Evolutionary conservation across 2,797 vertebrate species (phyloP), one percentile per base, ranked within the genome.

Genomic region (Anas bahamensis): DNA sequence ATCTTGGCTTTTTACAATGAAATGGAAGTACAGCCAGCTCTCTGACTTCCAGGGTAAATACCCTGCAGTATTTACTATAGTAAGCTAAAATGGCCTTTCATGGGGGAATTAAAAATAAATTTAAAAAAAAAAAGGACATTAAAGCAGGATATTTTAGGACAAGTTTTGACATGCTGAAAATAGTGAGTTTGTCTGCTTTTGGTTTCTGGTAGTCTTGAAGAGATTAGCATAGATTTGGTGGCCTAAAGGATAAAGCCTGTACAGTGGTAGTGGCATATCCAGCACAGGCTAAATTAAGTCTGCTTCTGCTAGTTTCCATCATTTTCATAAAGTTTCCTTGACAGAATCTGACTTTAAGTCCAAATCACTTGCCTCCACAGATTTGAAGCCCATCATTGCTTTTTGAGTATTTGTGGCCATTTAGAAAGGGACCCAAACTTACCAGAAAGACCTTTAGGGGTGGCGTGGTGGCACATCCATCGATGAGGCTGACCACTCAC

Each of bases 221-320:
- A 78, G 61, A 81, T 88, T 87, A 91, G 66, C 93, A 88, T 93
- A 81, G 75, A 91, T 92, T 92, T 89, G 74, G 69, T 71, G 83
- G 52, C 13, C 8, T 66, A 86, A 70, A 81, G 59, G 52, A 75
- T 83, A 81, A 89, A 89, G 60, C 63, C 37, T n/a, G 19, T 73
- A 37, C 84, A 93, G 52, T n/a, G n/a, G 80, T 89, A 71, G 24
- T 68, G 69, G 73, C 63, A 77, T 75, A 56, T 92, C 59, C 73
- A 69, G 35, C 33, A 44, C 33, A 39, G 81, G 48, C 35, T 83
- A 85, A 76, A 72, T 79, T 59, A 33, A 91, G 83, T 92, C 63
- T 66, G 10, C 44, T 85, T 74, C 66, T 90, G 75, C 72, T 87
- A 28, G 50, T 85, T 95, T 80, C 63, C 53, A 42, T 86, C 8